A percentile compares a stretch with the other conserved stretches of the same genome.
Conservation (phyloP, 2,888 invertebrate genomes). For the Ennomos fuscantarius region DNA sequence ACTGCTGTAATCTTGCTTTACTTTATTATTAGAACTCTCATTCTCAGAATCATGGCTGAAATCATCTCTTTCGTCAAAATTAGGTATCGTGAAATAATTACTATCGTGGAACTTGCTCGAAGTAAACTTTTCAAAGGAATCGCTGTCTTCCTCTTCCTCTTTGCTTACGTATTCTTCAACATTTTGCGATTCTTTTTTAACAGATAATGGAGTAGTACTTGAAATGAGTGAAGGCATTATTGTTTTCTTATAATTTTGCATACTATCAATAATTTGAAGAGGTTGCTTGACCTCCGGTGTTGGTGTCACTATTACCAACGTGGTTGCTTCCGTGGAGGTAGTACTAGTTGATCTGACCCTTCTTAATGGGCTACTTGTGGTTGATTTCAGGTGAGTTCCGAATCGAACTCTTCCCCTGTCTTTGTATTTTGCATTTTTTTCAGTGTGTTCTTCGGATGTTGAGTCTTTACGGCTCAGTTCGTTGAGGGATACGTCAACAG, state of each 20-base stretch:
- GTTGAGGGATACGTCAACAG: conserved; percentile 69
- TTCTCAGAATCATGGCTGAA: conserved; percentile 54
- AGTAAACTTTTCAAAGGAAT: conserved; percentile 74
- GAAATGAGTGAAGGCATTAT: conserved; percentile 60
- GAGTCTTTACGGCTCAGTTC: conserved; percentile 73
- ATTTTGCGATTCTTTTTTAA: conserved; percentile 47
- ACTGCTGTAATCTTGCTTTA: conserved; percentile 61
- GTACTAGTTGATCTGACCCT: conserved; percentile 45
- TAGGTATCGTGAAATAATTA: conserved; percentile 77
- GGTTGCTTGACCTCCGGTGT: conserved; percentile 73
- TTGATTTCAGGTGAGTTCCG: conserved; percentile 57
- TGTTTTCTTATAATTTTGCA: conserved; percentile 69
- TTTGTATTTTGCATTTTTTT: conserved; percentile 80
- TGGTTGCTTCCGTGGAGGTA: conserved; percentile 57
- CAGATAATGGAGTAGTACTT: conserved; percentile 54
- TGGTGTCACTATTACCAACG: conserved; percentile 72
- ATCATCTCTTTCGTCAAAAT: conserved; percentile 65
- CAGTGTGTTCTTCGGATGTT: conserved; percentile 72
- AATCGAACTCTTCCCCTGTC: conserved; percentile 75
- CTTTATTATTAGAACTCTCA: conserved; percentile 60
- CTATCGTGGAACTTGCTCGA: conserved; percentile 82
- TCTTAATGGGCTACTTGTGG: conserved; percentile 57
- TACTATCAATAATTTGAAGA: conserved; percentile 71
- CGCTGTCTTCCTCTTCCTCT: conserved; percentile 62
- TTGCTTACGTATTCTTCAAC: conserved; percentile 62